Base-by-base conservation (phyloP, 2,888 invertebrate species). In the Phortica magna region DNA sequence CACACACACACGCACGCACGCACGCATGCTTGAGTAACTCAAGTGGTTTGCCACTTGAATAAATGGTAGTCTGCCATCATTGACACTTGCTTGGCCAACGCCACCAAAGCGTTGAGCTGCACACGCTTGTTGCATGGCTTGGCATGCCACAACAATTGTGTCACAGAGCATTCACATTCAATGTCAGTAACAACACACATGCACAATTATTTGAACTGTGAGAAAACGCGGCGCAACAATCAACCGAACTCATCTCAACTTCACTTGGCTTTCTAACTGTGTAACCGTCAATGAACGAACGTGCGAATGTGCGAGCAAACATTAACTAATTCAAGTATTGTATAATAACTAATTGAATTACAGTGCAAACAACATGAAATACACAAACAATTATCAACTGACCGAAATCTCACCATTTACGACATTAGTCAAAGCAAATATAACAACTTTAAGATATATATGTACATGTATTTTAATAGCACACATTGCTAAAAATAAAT, bases 401-500 rank as follows among this genome's bases (percentile, higher is more conserved):
- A 48, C 48, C 48, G 48, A 9, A 48, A 48, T 48, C 48, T 48
- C 9, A 48, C 3, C 48, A 14, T 48, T 48, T 48, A 14, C 48
- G 48, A 48, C 7, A 12, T 14, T 48, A 6, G 31, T 31, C 31
- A 31, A 31, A 31, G 31, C 31, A 31, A 31, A 31, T 31, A 31
- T 31, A 31, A 31, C 31, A 31, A 31, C 31, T 31, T 31, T 31
- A 31, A 31, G 31, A 31, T 31, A 31, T 31, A 31, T 31, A 31
- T 31, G 31, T 31, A 31, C 3, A 3, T 2, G 3, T 31, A 31
- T 59, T 59, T 59, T 59, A 59, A 59, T 59, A 59, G 59, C 59
- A 12, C 59, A 12, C 9, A 48, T 59, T 43, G 42, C 42, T 10
- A 39, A 67, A 67, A 67, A 67, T 42, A 64, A 64, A 64, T 64